Conservation (phyloP, 2,888 invertebrate species). For the Cheilosia pagana region DNA sequence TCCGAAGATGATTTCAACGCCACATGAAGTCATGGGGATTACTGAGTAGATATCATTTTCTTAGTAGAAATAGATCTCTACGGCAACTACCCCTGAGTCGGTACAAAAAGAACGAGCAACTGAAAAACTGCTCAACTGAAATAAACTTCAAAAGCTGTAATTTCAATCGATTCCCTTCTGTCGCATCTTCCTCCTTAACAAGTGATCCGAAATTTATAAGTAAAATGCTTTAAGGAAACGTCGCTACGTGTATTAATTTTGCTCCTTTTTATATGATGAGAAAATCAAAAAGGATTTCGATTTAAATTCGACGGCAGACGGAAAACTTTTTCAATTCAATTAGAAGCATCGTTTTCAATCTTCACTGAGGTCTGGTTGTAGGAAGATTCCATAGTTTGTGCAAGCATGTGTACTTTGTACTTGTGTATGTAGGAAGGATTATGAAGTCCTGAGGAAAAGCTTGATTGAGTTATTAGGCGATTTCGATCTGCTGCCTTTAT, state of each 20-base stretch:
- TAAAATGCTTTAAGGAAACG: slow-evolving; percentile 35
- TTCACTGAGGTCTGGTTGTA: slow-evolving; percentile 1
- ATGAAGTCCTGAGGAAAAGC: neutral
- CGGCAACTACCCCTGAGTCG: neutral
- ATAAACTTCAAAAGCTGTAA: slow-evolving; percentile 55
- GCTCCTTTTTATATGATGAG: neutral
- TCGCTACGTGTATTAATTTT: slow-evolving; percentile 10
- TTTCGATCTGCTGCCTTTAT: no score
- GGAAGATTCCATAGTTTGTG: neutral
- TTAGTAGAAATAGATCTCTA: neutral
- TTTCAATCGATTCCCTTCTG: slow-evolving; percentile 42
- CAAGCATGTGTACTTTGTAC: neutral
- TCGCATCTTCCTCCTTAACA: neutral
- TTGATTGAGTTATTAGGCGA: neutral
- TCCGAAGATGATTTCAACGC: slow-evolving; percentile 25
- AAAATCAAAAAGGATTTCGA: slow-evolving; percentile 28
- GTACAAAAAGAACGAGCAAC: slow-evolving; percentile 1
- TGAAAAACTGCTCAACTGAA: slow-evolving; percentile 51
- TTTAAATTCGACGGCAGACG: slow-evolving; percentile 18
- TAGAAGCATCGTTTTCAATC: slow-evolving; percentile 26
- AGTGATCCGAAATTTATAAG: slow-evolving; percentile 51
- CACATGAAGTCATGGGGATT: slow-evolving; percentile 40
- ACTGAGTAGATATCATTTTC: slow-evolving; percentile 32
- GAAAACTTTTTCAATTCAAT: slow-evolving; percentile 57
- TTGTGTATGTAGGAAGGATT: neutral